These are phyloP conservation scores for Proteles cristata DNA, from an alignment of 2,113 vertebrate genomes.

Conservation along the genomic window DNA sequence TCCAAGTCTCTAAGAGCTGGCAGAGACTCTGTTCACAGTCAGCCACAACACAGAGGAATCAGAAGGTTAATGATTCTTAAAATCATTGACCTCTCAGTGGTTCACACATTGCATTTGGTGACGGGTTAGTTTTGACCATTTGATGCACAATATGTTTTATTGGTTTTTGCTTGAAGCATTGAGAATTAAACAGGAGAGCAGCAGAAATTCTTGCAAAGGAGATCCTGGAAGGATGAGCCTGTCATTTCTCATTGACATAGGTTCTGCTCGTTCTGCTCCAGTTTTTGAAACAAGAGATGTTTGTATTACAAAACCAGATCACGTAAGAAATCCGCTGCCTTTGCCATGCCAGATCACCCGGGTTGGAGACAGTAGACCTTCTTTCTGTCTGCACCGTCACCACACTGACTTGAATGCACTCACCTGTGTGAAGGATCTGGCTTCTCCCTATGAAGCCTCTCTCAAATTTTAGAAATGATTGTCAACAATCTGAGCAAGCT, in stretches of 20 bases:
- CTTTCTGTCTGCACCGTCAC: conserved; percentile 72
- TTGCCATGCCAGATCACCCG: conserved; percentile 66
- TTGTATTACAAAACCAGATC: conserved; percentile 63
- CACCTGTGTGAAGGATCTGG: not conserved
- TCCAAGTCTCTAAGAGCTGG: conserved; percentile 17
- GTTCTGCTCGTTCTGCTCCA: conserved; percentile 47
- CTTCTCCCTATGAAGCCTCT: conserved; percentile 74
- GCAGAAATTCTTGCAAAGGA: conserved; percentile 54
- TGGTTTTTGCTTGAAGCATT: conserved; percentile 54
- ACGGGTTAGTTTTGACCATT: not conserved
- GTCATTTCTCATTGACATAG: conserved; percentile 2
- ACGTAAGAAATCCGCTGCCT: conserved; percentile 58
- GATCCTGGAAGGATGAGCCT: not conserved
- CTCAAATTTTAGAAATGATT: conserved; percentile 70
- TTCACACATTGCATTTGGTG: conserved; percentile 28
- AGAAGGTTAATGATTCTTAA: conserved; percentile 61
- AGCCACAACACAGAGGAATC: conserved; percentile 9
- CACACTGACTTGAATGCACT: conserved; percentile 54
- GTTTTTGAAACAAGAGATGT: conserved; percentile 42
- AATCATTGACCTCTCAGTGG: not conserved
- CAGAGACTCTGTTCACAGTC: not conserved
- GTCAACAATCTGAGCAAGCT: not conserved
- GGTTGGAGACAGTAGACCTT: conserved; percentile 61
- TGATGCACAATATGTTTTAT: conserved; percentile 45
- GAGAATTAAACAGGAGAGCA: conserved; percentile 30